Percentiles rank a stretch among this genome's conserved stretches.
Conservation (phyloP, 2,888 invertebrate genomes). For the Leptothorax acervorum region DNA sequence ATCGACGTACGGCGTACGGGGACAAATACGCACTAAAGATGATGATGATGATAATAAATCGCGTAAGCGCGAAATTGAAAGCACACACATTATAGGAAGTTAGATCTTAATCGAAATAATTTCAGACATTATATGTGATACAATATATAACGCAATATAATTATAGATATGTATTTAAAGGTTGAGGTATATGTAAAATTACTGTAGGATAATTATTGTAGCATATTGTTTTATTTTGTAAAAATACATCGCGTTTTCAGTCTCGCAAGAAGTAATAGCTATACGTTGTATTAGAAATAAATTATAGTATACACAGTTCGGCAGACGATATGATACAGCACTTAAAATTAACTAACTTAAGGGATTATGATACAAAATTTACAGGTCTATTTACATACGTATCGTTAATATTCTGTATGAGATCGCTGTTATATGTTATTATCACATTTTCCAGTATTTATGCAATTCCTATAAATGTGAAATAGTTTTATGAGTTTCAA, state of each 20-base stretch:
- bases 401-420: constrained; percentile 25
- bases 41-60: not conserved
- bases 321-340: constrained; percentile 63
- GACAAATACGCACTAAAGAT: not conserved
- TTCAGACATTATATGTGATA: not conserved
- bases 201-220: constrained; percentile 28
- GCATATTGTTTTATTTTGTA: constrained; percentile 69
- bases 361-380: constrained; percentile 68
- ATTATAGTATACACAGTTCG: constrained; percentile 67
- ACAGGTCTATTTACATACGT: constrained; percentile 70
- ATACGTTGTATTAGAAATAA: constrained; percentile 63
- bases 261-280: constrained; percentile 57
- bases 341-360: constrained; percentile 39
- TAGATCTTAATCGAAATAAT: not conserved
- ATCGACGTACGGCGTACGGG: not conserved
- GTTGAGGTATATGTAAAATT: not conserved
- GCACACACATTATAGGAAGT: not conserved
- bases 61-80: not conserved
- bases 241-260: constrained; percentile 64
- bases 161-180: not conserved
- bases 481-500: not conserved
- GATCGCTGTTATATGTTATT: constrained; percentile 24
- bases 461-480: not conserved
- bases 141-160: not conserved
- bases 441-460: constrained; percentile 23